These are phyloP conservation scores for Tipula helvola DNA, from an alignment of 2,888 invertebrate species.

Conservation along the genomic window DNA sequence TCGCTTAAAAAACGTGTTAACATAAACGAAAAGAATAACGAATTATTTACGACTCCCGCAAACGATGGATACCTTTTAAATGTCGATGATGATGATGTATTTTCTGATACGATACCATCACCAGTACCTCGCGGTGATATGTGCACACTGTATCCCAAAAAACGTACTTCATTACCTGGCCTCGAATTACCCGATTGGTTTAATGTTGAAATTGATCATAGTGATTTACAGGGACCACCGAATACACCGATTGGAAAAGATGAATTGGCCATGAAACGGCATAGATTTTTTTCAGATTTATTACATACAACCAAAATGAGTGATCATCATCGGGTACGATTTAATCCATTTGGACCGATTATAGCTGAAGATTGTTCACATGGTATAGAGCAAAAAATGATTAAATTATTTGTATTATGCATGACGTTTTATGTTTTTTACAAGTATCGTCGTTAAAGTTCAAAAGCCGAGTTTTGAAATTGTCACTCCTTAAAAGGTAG, in stretches of 20 bases:
- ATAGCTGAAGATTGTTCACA: background rate
- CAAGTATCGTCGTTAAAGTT: background rate
- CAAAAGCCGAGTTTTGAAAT: background rate
- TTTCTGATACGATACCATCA: conserved; percentile 39
- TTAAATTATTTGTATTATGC: background rate
- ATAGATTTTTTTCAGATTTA: conserved; percentile 66
- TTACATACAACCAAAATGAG: conserved; percentile 59
- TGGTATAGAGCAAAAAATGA: background rate
- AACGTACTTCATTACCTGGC: conserved; percentile 24
- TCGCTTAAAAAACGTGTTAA: conserved; percentile 34
- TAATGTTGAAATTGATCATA: conserved; percentile 33
- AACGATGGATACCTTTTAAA: conserved; percentile 20
- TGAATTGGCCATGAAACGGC: conserved; percentile 61
- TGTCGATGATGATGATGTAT: conserved; percentile 49
- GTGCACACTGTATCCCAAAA: conserved; percentile 38
- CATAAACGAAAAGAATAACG: conserved; percentile 32
- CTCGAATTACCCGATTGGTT: conserved; percentile 37
- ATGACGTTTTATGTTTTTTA: background rate
- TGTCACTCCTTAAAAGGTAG: background rate
- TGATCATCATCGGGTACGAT: conserved; percentile 60
- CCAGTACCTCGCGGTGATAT: conserved; percentile 36
- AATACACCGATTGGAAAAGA: conserved; percentile 68
- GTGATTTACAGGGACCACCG: conserved; percentile 33
- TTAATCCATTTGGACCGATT: conserved; percentile 57
- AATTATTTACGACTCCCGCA: conserved; percentile 27